A percentile compares a stretch with the other conserved stretches of the same genome.
Evolutionary conservation across 2,888 invertebrate genomes (phyloP).

Genomic region (Neoascia interrupta): DNA sequence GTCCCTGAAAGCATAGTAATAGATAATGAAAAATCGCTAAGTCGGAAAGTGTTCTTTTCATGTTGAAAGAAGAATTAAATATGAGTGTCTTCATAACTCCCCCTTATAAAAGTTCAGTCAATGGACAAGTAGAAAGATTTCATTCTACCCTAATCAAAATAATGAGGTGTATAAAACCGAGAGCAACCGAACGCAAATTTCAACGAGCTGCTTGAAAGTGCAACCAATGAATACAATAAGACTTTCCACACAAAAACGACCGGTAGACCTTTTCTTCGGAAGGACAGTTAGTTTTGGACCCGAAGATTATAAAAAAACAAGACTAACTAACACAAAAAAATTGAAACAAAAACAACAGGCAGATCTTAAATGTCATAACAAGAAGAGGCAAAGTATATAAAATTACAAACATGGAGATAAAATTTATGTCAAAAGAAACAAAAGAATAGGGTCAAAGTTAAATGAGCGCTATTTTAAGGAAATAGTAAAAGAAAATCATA

Average conservation of each 20-base stretch:
- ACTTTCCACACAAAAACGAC: too few species aligned
- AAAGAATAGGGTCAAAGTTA: neutral
- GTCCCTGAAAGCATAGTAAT: neutral
- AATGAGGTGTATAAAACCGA: neutral
- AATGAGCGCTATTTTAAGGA: neutral
- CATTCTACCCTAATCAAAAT: neutral
- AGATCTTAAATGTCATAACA: neutral
- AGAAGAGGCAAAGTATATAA: neutral
- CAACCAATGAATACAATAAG: too few species aligned
- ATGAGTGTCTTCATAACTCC: conserved; percentile 4
- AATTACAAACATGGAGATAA: neutral
- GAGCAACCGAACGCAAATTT: neutral
- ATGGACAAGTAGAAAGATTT: neutral
- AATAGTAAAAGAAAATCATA: too few species aligned
- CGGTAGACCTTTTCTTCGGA: neutral
- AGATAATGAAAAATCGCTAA: conserved; percentile 4
- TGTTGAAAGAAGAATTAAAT: conserved; percentile 8
- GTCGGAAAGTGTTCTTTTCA: neutral
- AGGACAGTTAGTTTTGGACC: neutral
- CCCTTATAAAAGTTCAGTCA: conserved; percentile 1
- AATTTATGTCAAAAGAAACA: neutral
- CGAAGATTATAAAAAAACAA: neutral
- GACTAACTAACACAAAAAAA: neutral
- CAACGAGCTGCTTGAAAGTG: neutral
- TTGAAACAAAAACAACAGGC: neutral